Percentiles rank a stretch among this genome's conserved stretches.
phyloP scores from a whole-genome alignment of 2,113 vertebrate species.

The Neomonachus schauinslandi region DNA sequence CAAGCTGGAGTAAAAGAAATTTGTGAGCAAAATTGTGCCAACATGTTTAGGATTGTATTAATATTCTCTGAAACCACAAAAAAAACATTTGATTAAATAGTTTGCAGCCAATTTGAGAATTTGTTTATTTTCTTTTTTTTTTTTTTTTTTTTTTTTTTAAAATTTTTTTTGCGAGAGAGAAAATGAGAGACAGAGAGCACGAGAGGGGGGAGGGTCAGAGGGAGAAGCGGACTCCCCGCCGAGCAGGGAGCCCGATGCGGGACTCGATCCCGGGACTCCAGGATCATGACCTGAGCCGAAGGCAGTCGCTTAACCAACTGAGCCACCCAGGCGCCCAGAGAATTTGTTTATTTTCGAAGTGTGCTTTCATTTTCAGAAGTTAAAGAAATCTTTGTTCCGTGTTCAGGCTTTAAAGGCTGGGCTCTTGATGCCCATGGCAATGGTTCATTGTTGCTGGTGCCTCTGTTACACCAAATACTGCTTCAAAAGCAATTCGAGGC shows the following conservation, averaged over 20 bases:
- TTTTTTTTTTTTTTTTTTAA: conserved; percentile 66
- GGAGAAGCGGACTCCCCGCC: too few species aligned
- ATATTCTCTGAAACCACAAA: neutral
- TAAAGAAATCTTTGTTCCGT: neutral
- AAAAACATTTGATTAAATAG: neutral
- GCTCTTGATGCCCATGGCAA: neutral
- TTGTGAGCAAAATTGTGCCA: neutral
- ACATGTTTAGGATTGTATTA: neutral
- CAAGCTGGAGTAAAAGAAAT: conserved; percentile 22
- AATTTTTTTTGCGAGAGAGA: too few species aligned
- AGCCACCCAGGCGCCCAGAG: too few species aligned
- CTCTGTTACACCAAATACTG: neutral
- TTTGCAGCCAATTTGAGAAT: neutral
- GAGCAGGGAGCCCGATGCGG: too few species aligned
- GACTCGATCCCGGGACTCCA: too few species aligned
- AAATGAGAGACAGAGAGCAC: too few species aligned
- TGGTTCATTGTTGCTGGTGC: neutral
- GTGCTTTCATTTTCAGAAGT: neutral
- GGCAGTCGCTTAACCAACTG: too few species aligned
- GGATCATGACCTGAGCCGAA: too few species aligned
- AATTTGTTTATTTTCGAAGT: conserved; percentile 31
- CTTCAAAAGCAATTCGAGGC: neutral
- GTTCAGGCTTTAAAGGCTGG: neutral
- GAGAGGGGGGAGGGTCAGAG: too few species aligned
- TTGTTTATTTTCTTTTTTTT: conserved; percentile 57